These are phyloP conservation scores for Pyrocephalus nanus DNA, from an alignment of 2,797 vertebrate genomes.

Conservation along the genomic window DNA sequence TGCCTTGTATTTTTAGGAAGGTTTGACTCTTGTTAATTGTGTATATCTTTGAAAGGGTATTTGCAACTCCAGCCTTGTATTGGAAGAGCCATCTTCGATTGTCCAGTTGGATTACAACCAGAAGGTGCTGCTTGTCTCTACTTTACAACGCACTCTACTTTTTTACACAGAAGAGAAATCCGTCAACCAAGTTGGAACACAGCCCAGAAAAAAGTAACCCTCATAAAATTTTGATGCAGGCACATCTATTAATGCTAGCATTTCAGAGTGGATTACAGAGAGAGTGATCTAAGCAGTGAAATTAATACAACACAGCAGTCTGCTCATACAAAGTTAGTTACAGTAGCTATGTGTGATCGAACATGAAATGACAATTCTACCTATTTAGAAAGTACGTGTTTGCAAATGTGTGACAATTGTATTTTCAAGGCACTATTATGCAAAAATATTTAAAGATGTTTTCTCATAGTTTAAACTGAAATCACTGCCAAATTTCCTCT, in stretches of 20 bases:
- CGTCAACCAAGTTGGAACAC: slow-evolving; percentile 87
- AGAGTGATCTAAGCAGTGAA: not conserved
- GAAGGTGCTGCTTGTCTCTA: slow-evolving; percentile 91
- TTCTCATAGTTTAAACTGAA: not conserved
- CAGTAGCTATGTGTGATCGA: not conserved
- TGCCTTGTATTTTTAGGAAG: not conserved
- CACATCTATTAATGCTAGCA: not conserved
- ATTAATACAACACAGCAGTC: not conserved
- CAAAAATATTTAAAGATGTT: not conserved
- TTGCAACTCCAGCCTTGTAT: slow-evolving; percentile 85
- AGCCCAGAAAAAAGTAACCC: slow-evolving; percentile 88
- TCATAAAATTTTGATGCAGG: slow-evolving; percentile 7
- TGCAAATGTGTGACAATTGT: not conserved
- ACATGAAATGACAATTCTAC: not conserved
- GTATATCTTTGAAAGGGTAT: slow-evolving; percentile 79
- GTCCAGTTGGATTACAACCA: slow-evolving; percentile 95
- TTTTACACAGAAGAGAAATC: slow-evolving; percentile 88
- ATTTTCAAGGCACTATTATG: not conserved
- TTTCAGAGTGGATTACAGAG: slow-evolving; percentile 16
- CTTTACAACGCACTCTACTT: slow-evolving; percentile 86
- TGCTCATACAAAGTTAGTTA: not conserved
- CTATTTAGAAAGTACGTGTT: not conserved
- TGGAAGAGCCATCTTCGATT: slow-evolving; percentile 88
- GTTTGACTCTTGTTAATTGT: not conserved
- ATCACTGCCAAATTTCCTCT: not conserved